Percentiles rank a stretch among this genome's conserved stretches.
Evolutionary conservation across 1,140 invertebrate genomes (phyloP).

Genomic region (Rhynchophorus ferrugineus): DNA sequence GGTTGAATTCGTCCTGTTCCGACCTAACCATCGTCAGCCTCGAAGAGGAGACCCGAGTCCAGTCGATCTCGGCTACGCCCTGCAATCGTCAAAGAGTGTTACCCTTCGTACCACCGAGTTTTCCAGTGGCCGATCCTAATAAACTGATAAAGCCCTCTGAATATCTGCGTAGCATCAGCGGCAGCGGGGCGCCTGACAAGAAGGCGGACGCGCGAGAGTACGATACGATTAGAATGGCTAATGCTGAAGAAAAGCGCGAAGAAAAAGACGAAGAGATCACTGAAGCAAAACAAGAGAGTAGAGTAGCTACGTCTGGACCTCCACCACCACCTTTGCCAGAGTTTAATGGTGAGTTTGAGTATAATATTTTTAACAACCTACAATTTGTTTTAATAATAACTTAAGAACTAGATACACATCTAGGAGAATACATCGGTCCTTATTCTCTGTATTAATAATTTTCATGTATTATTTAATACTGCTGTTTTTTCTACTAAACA

Average conservation of each 20-base stretch:
- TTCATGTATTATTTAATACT: no score
- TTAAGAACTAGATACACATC: no score
- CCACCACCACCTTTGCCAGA: slow-evolving; percentile 51
- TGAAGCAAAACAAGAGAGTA: slow-evolving; percentile 9
- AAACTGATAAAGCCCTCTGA: slow-evolving; percentile 85
- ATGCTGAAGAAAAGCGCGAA: slow-evolving; percentile 4
- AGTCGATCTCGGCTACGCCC: slow-evolving; percentile 44
- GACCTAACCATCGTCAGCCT: slow-evolving; percentile 40
- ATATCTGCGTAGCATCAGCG: slow-evolving; percentile 75
- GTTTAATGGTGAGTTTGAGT: slow-evolving; percentile 27
- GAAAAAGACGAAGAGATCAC: not conserved
- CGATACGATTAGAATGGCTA: not conserved
- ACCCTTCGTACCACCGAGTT: slow-evolving; percentile 83
- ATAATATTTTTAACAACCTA: no score
- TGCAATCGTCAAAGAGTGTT: slow-evolving; percentile 75
- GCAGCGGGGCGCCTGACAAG: slow-evolving; percentile 39
- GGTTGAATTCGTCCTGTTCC: slow-evolving; percentile 39
- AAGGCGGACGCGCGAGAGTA: not conserved
- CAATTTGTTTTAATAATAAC: no score
- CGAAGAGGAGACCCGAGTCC: slow-evolving; percentile 37
- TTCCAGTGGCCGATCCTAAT: slow-evolving; percentile 64
- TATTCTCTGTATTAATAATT: no score
- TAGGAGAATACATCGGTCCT: no score
- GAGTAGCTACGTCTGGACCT: slow-evolving; percentile 35
- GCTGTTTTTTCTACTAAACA: no score